phyloP scores from a whole-genome alignment of 92 coral and sea anemone species.

The Pocillopora grandis region DNA sequence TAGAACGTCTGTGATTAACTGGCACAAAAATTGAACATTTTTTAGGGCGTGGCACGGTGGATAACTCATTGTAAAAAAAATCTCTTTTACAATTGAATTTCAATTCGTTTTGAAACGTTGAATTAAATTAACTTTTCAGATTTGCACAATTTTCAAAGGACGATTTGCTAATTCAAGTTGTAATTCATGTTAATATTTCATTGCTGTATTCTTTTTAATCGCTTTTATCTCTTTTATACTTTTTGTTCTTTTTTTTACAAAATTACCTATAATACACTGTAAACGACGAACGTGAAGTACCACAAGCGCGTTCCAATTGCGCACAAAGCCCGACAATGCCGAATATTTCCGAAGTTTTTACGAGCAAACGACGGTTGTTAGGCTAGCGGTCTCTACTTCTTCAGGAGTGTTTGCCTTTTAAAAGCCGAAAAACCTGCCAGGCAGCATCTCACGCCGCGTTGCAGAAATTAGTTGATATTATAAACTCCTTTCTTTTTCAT shows the following conservation, averaged over 20 bases:
- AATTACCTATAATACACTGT: neutral
- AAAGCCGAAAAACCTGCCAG: neutral
- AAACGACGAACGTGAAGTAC: neutral
- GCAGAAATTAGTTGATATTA: conserved; percentile 36
- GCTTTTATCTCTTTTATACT: neutral
- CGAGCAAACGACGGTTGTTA: neutral
- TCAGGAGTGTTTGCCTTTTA: neutral
- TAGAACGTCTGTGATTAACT: neutral
- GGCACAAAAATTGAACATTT: neutral
- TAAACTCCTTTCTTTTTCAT: conserved; percentile 89
- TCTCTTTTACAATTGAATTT: neutral
- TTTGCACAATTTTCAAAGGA: neutral
- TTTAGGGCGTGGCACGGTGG: neutral
- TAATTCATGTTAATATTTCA: neutral
- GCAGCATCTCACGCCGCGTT: neutral
- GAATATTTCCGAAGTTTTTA: neutral
- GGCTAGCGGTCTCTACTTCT: neutral
- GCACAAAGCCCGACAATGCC: neutral
- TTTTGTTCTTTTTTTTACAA: neutral
- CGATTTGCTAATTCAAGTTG: neutral
- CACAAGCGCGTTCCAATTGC: neutral
- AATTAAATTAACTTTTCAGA: neutral
- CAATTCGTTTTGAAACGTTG: neutral
- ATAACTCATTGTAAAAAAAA: neutral
- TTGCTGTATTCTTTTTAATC: neutral